Evolutionary conservation across 2,888 invertebrate species (phyloP).

Genomic region (Caenorhabditis wallacei): DNA sequence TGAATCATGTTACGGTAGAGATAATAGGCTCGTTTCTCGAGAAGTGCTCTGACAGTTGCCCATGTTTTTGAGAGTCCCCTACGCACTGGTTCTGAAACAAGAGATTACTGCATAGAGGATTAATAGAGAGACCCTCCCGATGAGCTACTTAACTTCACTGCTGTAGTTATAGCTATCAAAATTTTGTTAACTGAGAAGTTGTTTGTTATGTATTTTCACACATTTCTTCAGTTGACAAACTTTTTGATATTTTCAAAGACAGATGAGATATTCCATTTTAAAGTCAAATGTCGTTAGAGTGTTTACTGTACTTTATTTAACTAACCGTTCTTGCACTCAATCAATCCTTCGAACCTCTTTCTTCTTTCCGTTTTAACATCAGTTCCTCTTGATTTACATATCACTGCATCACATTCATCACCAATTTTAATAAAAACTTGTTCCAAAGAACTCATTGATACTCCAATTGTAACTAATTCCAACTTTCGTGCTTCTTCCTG

Average conservation of each 20-base stretch:
- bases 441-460: constrained; percentile 38
- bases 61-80: neutral
- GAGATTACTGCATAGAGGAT: no score
- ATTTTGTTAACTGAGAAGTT: no score
- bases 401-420: constrained; percentile 29
- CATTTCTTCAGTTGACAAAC: no score
- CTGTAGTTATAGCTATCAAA: no score
- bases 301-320: no score
- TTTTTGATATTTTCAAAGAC: no score
- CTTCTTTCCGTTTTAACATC: constrained; percentile 1
- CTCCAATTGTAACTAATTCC: constrained; percentile 27
- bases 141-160: no score
- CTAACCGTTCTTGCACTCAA: constrained; percentile 21
- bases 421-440: constrained; percentile 43
- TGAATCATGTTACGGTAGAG: constrained; percentile 34
- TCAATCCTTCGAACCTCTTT: neutral
- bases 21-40: constrained; percentile 36
- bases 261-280: no score
- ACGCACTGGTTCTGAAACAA: constrained; percentile 11
- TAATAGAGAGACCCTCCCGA: no score
- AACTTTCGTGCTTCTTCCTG: neutral
- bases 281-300: no score
- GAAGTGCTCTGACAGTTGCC: constrained; percentile 11
- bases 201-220: no score
- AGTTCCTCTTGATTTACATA: neutral